Conservation (phyloP, 2,888 invertebrate genomes). For the Andrena dorsata region DNA sequence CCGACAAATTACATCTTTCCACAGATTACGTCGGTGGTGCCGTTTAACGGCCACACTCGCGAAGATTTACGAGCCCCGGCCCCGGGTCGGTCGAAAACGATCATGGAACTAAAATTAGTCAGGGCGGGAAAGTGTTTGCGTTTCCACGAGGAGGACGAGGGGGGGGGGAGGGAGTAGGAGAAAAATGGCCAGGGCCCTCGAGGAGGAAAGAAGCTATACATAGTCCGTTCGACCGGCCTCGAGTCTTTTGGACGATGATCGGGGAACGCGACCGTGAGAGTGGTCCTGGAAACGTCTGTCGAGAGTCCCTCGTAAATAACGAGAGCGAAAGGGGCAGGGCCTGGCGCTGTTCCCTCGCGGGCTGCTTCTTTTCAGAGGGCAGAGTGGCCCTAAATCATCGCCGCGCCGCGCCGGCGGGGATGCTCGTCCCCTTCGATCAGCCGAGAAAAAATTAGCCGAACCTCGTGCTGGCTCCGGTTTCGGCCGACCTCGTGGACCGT, state of each 20-base stretch:
- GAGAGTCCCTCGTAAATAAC: constrained; percentile 76
- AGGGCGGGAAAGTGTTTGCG: constrained; percentile 48
- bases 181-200: constrained; percentile 39
- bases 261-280: constrained; percentile 51
- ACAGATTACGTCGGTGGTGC: constrained; percentile 47
- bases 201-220: constrained; percentile 26
- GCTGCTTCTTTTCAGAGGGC: constrained; percentile 55
- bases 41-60: constrained; percentile 53
- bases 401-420: constrained; percentile 60
- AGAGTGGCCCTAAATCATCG: constrained; percentile 75
- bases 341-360: constrained; percentile 38
- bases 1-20: constrained; percentile 61
- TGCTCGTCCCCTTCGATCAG: constrained; percentile 58
- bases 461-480: constrained; percentile 44
- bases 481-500: constrained; percentile 4
- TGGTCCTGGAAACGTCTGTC: constrained; percentile 62
- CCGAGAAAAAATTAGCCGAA: constrained; percentile 60
- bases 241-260: constrained; percentile 17
- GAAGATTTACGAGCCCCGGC: constrained; percentile 54
- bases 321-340: constrained; percentile 56
- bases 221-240: constrained; percentile 25
- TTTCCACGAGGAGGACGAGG: constrained; percentile 27
- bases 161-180: background rate
- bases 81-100: constrained; percentile 41
- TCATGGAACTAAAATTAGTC: constrained; percentile 63